These are phyloP conservation scores for Meganola albula DNA, from an alignment of 2,888 invertebrate species.

Conservation along the genomic window DNA sequence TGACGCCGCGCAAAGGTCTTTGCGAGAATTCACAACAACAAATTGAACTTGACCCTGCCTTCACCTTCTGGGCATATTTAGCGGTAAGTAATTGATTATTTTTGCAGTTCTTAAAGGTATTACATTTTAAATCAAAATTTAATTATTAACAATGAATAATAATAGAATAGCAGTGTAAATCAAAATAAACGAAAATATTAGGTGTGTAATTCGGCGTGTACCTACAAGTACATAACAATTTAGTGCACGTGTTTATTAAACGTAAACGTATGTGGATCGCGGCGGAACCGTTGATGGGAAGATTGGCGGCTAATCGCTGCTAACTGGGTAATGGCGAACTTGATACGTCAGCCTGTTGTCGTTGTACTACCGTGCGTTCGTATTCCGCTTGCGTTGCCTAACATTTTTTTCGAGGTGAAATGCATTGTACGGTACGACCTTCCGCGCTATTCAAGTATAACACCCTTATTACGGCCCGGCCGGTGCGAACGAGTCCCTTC, in stretches of 20 bases:
- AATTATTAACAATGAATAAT: slow-evolving; percentile 1
- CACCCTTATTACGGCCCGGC: too few relatives aligned
- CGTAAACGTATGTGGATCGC: slow-evolving; percentile 48
- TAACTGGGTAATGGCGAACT: slow-evolving; percentile 69
- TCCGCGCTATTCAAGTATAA: too few relatives aligned
- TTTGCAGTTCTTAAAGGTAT: too few relatives aligned
- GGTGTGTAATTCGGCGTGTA: too few relatives aligned
- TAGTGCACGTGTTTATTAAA: slow-evolving; percentile 36
- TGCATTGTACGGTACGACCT: too few relatives aligned
- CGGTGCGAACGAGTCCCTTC: too few relatives aligned
- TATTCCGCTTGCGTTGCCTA: slow-evolving; percentile 26
- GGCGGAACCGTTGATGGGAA: slow-evolving; percentile 55
- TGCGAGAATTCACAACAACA: slow-evolving; percentile 79
- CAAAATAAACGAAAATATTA: background rate
- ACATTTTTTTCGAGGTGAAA: too few relatives aligned
- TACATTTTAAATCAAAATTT: too few relatives aligned
- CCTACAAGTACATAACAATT: too few relatives aligned
- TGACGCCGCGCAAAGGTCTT: slow-evolving; percentile 73
- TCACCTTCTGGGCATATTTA: slow-evolving; percentile 86
- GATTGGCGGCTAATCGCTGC: slow-evolving; percentile 60
- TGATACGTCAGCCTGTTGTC: too few relatives aligned
- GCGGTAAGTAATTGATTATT: slow-evolving; percentile 61
- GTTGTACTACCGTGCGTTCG: too few relatives aligned
- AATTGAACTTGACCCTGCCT: slow-evolving; percentile 78
- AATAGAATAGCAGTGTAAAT: slow-evolving; percentile 4